These are phyloP conservation scores for Fregata magnificens DNA, from an alignment of 2,113 vertebrate genomes.

Conservation along the genomic window DNA sequence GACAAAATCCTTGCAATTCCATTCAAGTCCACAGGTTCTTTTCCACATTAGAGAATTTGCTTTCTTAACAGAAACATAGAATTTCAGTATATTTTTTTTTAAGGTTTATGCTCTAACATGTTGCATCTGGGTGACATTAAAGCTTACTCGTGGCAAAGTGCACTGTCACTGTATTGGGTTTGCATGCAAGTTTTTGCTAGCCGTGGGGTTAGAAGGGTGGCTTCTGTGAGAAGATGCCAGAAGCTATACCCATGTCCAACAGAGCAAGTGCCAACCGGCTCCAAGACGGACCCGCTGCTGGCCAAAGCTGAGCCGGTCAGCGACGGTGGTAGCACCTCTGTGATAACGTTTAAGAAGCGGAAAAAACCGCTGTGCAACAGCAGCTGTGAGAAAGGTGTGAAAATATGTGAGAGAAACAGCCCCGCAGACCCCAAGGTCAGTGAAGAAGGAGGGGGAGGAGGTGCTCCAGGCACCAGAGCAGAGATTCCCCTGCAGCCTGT, in stretches of 20 bases:
- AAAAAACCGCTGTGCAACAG: not conserved
- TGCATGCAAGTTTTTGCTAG: not conserved
- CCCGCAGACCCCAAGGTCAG: not conserved
- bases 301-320: not conserved
- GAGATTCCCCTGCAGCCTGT: rapidly evolving
- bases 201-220: not conserved
- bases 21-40: not conserved
- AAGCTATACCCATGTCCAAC: not conserved
- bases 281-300: rapidly evolving
- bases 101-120: not conserved
- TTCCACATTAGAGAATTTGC: not conserved
- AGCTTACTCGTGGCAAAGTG: not conserved
- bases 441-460: not conserved
- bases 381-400: not conserved
- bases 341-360: not conserved
- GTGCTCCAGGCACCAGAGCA: rapidly evolving
- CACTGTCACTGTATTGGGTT: not conserved
- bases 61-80: not conserved
- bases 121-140: not conserved
- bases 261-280: not conserved
- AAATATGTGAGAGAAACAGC: not conserved
- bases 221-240: not conserved
- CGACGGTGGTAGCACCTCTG: rapidly evolving
- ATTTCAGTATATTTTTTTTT: not conserved
- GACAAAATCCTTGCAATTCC: not conserved